Evolutionary conservation across 2,888 invertebrate genomes (phyloP).

Genomic region (Lasioglossum oenotherae): DNA sequence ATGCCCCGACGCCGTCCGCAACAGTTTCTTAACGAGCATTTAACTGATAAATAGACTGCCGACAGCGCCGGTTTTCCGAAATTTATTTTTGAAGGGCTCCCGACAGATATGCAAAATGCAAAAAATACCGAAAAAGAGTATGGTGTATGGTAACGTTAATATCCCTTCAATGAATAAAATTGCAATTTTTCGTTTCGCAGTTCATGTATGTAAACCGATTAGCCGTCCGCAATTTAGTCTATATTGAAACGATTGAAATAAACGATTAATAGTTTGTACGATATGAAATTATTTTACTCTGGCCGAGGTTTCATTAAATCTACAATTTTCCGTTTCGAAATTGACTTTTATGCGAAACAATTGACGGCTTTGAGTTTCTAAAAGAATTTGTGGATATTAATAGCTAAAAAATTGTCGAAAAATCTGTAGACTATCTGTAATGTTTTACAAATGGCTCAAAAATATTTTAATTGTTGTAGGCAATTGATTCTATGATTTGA

Average conservation of each 20-base stretch:
- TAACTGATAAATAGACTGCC: constrained; percentile 4
- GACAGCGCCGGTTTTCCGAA: background rate
- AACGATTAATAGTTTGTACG: background rate
- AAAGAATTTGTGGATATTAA: background rate
- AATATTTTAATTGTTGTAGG: background rate
- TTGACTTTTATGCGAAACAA: background rate
- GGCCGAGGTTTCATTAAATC: background rate
- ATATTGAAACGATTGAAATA: no score
- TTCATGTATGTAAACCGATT: background rate
- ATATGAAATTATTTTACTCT: background rate
- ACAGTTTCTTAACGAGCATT: constrained; percentile 12
- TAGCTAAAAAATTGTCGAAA: background rate
- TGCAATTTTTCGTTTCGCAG: background rate
- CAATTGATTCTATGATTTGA: background rate
- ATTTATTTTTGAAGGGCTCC: background rate
- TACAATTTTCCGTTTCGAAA: background rate
- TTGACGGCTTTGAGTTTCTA: background rate
- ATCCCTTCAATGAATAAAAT: background rate
- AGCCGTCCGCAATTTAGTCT: background rate
- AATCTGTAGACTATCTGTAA: background rate
- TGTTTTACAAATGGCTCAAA: background rate
- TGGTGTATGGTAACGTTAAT: background rate
- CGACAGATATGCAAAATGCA: no score
- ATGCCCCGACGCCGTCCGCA: background rate
- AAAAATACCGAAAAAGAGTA: no score